Evolutionary conservation across 2,797 vertebrate species (phyloP).

Genomic region (Arctocebus calabarensis): DNA sequence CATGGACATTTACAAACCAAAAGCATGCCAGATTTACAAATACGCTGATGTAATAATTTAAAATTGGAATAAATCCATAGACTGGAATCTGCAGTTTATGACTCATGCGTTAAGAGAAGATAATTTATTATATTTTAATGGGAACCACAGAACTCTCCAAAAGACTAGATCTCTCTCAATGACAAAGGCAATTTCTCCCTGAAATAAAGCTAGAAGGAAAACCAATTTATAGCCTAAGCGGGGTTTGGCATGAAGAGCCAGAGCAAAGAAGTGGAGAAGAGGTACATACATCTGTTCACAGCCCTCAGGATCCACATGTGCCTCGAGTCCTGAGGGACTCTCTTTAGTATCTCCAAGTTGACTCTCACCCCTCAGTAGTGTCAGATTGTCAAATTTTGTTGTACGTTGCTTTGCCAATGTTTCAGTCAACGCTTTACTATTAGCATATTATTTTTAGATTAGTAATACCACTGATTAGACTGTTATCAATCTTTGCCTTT

Average conservation of each 20-base stretch:
- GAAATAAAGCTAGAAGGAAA: slow-evolving; percentile 1
- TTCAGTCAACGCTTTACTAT: neutral
- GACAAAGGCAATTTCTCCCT: neutral
- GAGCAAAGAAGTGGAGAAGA: neutral
- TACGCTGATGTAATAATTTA: neutral
- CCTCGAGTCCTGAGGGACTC: too few relatives aligned
- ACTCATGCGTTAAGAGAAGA: neutral
- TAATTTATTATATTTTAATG: neutral
- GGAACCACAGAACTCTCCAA: neutral
- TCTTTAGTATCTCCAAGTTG: too few relatives aligned
- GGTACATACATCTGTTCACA: rapidly evolving
- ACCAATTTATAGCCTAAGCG: neutral
- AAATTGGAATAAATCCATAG: slow-evolving; percentile 12
- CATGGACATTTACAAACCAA: slow-evolving; percentile 2
- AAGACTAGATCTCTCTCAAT: neutral
- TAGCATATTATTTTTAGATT: neutral
- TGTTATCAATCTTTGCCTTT: slow-evolving; percentile 4
- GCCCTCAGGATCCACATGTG: neutral
- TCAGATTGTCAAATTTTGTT: neutral
- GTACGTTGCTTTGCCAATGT: neutral
- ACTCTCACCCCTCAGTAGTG: neutral
- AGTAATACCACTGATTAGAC: neutral
- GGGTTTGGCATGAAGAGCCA: neutral
- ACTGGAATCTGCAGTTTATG: neutral
- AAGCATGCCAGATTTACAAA: neutral